A percentile compares a stretch with the other conserved stretches of the same genome.
phyloP scores from a whole-genome alignment of 1,140 invertebrate genomes.

The Pseudomyrmex gracilis region DNA sequence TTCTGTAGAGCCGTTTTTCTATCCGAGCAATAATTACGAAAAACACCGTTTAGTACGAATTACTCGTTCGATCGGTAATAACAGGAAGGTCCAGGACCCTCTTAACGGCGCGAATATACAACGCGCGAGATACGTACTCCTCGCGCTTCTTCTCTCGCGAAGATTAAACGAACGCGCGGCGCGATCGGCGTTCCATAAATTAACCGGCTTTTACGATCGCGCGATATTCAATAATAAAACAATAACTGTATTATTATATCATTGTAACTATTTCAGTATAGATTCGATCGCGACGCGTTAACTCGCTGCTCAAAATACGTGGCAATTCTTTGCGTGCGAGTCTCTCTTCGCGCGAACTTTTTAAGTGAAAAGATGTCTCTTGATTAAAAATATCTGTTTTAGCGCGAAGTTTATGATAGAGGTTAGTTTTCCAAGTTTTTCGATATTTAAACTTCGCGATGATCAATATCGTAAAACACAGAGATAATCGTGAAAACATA shows the following conservation, averaged over 20 bases:
- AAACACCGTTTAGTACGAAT: no score
- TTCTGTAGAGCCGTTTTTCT: no score
- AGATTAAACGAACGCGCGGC: constrained; percentile 66
- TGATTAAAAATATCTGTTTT: background rate
- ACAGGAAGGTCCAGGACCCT: no score
- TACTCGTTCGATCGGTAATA: no score
- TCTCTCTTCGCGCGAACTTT: background rate
- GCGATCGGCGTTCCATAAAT: constrained; percentile 71
- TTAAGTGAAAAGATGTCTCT: constrained; percentile 15
- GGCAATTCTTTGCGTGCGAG: background rate
- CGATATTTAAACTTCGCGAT: constrained; percentile 11
- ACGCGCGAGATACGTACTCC: no score
- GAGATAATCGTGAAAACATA: constrained; percentile 3
- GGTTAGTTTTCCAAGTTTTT: background rate
- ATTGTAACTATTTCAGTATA: constrained; percentile 69
- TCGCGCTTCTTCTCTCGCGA: constrained; percentile 15
- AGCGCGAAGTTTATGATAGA: background rate
- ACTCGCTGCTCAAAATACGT: constrained; percentile 11
- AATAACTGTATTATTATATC: constrained; percentile 67
- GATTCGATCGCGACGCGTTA: constrained; percentile 64
- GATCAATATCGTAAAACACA: constrained; percentile 18
- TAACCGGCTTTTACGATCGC: constrained; percentile 68
- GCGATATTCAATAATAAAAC: constrained; percentile 73
- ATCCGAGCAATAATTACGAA: no score
- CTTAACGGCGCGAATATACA: constrained; percentile 69